phyloP scores from a whole-genome alignment of 2,888 invertebrate genomes.

The Achlya flavicornis region DNA sequence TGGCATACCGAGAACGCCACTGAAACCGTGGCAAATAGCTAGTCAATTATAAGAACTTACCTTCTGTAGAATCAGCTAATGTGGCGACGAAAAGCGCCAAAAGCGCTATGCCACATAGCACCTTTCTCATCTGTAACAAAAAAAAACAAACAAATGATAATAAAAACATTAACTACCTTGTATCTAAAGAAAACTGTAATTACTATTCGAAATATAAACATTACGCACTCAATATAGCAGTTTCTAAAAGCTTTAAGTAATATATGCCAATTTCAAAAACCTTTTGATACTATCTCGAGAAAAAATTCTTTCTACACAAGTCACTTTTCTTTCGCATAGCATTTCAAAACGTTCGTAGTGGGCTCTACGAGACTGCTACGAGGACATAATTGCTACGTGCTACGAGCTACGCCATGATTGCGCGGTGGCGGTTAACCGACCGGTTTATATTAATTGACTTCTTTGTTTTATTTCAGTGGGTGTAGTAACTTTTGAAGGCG shows the following conservation, averaged over 20 bases:
- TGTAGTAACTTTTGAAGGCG: constrained; percentile 39
- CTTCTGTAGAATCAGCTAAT: constrained; percentile 63
- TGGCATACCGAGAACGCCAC: too few species aligned
- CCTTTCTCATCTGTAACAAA: constrained; percentile 70
- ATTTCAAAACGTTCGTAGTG: constrained; percentile 41
- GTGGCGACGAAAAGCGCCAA: constrained; percentile 57
- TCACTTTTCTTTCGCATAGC: constrained; percentile 16
- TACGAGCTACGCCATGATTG: constrained; percentile 54
- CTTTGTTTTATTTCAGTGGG: constrained; percentile 55
- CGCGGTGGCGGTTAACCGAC: constrained; percentile 41
- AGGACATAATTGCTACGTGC: constrained; percentile 62
- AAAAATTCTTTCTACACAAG: constrained; percentile 8
- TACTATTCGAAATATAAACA: background rate
- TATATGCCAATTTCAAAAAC: constrained; percentile 1
- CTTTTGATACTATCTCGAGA: constrained; percentile 3
- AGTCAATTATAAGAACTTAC: constrained; percentile 38
- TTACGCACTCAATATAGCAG: background rate
- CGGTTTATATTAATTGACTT: constrained; percentile 62
- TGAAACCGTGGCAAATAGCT: too few species aligned
- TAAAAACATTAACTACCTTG: background rate
- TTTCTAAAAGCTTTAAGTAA: constrained; percentile 2
- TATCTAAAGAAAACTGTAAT: too few species aligned
- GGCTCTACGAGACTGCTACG: constrained; percentile 51
- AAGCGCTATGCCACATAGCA: constrained; percentile 60
- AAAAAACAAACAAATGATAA: constrained; percentile 15